A percentile compares a stretch with the other conserved stretches of the same genome.
Conservation (phyloP, 2,797 vertebrate species). For the Pseudotriccus pelzelni region DNA sequence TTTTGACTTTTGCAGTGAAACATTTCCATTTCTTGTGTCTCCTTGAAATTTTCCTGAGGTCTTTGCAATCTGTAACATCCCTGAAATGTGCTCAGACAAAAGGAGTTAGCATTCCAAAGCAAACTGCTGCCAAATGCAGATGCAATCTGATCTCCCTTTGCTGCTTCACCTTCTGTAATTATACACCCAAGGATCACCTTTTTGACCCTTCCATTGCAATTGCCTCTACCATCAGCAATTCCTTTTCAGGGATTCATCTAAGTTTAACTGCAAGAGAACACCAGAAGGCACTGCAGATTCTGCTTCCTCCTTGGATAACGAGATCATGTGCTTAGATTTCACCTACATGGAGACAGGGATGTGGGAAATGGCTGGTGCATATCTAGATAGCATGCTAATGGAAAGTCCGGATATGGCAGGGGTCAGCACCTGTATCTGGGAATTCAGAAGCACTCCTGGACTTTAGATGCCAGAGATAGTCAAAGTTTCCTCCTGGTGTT, state of each 20-base stretch:
- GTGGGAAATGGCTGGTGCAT: neutral
- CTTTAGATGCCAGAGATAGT: neutral
- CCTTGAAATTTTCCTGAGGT: neutral
- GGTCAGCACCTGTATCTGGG: neutral
- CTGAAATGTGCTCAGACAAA: neutral
- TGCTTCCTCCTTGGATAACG: conserved; percentile 8
- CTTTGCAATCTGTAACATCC: neutral
- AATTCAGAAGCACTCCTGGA: neutral
- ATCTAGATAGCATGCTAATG: neutral
- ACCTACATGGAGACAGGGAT: neutral
- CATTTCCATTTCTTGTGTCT: neutral
- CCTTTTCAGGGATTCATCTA: neutral
- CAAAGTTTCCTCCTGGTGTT: neutral
- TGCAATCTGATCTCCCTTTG: conserved; percentile 30
- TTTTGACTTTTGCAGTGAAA: neutral
- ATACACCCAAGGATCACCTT: conserved; percentile 32
- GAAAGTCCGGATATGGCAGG: neutral
- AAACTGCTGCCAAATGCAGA: neutral
- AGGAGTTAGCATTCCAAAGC: neutral
- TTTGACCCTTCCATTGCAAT: conserved; percentile 12
- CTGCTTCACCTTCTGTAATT: conserved; percentile 43
- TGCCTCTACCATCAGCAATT: conserved; percentile 6
- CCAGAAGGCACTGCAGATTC: conserved; percentile 27
- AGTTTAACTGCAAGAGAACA: conserved; percentile 41
- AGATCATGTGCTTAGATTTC: conserved; percentile 35